phyloP scores from a whole-genome alignment of 2,113 vertebrate genomes.

The Muntiacus reevesi region DNA sequence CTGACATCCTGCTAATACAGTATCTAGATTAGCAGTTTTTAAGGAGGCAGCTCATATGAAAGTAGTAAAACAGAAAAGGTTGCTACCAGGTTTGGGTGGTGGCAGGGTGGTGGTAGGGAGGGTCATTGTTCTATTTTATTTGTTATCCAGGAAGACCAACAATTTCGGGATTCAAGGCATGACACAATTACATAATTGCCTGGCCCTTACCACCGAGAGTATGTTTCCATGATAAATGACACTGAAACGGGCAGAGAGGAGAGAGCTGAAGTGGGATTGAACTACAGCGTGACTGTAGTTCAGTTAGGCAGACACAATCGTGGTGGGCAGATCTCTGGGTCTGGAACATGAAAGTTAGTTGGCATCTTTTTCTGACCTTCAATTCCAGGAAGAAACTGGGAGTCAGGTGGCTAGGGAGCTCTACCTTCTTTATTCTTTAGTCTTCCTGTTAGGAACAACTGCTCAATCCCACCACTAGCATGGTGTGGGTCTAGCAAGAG shows the following conservation, averaged over 20 bases:
- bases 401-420: conserved; percentile 51
- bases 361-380: conserved; percentile 69
- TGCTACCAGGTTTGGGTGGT: conserved; percentile 65
- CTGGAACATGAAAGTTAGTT: conserved; percentile 68
- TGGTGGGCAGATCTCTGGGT: conserved; percentile 35
- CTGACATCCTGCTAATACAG: conserved; percentile 94
- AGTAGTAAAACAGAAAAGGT: conserved; percentile 84
- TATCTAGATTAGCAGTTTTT: conserved; percentile 96
- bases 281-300: conserved; percentile 48
- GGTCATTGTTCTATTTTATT: conserved; percentile 70
- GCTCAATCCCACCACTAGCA: neutral
- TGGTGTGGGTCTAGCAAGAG: conserved; percentile 27
- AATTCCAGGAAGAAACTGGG: conserved; percentile 60
- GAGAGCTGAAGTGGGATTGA: conserved; percentile 63
- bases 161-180: conserved; percentile 79
- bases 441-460: conserved; percentile 43
- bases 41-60: conserved; percentile 84
- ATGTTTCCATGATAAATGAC: conserved; percentile 82
- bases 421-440: conserved; percentile 49
- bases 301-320: conserved; percentile 50
- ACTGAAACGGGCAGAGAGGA: conserved; percentile 79
- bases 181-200: conserved; percentile 82
- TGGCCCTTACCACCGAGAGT: conserved; percentile 78
- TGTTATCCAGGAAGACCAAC: conserved; percentile 79
- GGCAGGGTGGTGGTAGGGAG: neutral